phyloP scores from a whole-genome alignment of 2,113 vertebrate species.

The Microcebus jonahi region DNA sequence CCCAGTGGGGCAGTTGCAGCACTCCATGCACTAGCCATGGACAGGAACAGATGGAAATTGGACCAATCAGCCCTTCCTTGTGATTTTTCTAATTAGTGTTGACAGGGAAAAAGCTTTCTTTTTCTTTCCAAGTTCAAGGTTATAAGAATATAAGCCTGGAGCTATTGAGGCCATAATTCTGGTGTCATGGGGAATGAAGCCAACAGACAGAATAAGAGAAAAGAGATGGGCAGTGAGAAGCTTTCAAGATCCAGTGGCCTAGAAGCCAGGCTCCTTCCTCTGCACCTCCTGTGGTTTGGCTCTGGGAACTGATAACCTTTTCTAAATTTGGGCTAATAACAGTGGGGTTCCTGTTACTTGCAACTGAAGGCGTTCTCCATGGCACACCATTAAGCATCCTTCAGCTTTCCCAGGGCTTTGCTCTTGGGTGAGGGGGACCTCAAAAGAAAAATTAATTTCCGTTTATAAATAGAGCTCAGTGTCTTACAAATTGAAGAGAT shows the following conservation, averaged over 20 bases:
- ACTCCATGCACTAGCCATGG: rapidly evolving
- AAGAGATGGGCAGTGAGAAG: background rate
- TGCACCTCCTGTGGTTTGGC: too few species aligned
- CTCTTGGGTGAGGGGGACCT: background rate
- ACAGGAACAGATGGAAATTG: background rate
- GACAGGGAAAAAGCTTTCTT: background rate
- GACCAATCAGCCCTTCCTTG: background rate
- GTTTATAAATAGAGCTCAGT: background rate
- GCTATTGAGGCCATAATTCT: background rate
- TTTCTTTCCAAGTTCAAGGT: background rate
- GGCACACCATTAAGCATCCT: background rate
- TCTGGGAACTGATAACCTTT: background rate
- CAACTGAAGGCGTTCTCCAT: background rate
- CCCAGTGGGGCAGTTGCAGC: background rate
- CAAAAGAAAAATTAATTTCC: background rate
- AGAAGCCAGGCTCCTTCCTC: background rate
- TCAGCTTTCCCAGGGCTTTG: background rate
- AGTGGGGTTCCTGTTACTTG: background rate
- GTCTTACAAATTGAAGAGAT: background rate
- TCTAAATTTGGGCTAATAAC: background rate
- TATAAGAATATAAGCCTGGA: too few species aligned
- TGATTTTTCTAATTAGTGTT: background rate
- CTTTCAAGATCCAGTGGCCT: rapidly evolving
- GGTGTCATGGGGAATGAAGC: background rate
- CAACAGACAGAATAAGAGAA: background rate